Evolutionary conservation across 1,140 invertebrate species (phyloP).

Genomic region (Brachionus asplanchnoidis): DNA sequence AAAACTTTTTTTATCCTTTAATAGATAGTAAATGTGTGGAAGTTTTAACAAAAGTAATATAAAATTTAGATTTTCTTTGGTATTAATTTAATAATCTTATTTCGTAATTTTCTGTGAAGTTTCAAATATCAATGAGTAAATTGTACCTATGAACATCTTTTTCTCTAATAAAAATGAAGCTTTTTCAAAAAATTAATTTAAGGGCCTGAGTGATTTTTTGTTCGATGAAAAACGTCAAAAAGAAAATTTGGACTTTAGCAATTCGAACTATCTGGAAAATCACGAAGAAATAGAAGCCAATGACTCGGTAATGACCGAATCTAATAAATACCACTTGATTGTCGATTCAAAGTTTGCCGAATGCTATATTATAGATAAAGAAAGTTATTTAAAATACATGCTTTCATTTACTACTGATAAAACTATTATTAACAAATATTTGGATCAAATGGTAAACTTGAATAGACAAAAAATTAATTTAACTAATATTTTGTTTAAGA

Average conservation of each 20-base stretch:
- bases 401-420: slow-evolving; percentile 16
- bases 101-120: too few relatives aligned
- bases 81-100: too few relatives aligned
- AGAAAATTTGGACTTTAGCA: background rate
- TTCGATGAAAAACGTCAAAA: slow-evolving; percentile 32
- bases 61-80: too few relatives aligned
- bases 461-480: background rate
- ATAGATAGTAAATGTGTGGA: too few relatives aligned
- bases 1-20: too few relatives aligned
- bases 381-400: slow-evolving; percentile 33
- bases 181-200: background rate
- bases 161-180: too few relatives aligned
- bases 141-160: too few relatives aligned
- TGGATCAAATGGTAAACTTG: slow-evolving; percentile 35
- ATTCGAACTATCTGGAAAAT: background rate
- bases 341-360: slow-evolving; percentile 5
- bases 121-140: too few relatives aligned
- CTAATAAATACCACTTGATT: slow-evolving; percentile 34
- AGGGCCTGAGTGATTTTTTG: slow-evolving; percentile 34
- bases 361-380: slow-evolving; percentile 37
- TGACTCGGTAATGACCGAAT: background rate
- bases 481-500: background rate
- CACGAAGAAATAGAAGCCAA: background rate
- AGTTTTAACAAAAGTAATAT: too few relatives aligned
- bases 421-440: slow-evolving; percentile 9